Evolutionary conservation across 2,888 invertebrate genomes (phyloP).

Genomic region (Cosmia pyralina): DNA sequence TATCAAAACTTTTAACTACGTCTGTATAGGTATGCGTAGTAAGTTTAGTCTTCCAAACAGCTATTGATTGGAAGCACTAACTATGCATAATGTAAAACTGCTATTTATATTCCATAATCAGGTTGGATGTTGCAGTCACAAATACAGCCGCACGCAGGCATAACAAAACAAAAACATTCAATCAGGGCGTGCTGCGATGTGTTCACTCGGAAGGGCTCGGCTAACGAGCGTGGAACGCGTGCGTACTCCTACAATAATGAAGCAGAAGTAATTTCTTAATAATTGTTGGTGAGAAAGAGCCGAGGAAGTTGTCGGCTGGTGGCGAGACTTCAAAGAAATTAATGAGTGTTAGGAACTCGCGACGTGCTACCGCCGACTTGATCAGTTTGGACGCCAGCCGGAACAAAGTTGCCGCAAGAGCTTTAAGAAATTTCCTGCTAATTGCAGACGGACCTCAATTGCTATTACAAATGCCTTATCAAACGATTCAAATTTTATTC

Average conservation of each 20-base stretch:
- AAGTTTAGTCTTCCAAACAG: neutral
- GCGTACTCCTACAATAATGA: slow-evolving; percentile 80
- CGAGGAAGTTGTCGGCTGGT: slow-evolving; percentile 82
- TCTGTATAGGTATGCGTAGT: neutral
- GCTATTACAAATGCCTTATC: slow-evolving; percentile 75
- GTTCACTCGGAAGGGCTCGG: slow-evolving; percentile 72
- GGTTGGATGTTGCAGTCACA: slow-evolving; percentile 32
- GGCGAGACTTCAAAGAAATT: slow-evolving; percentile 88
- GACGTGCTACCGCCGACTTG: slow-evolving; percentile 85
- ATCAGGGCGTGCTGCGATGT: slow-evolving; percentile 71
- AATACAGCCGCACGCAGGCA: slow-evolving; percentile 44
- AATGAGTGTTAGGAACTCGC: slow-evolving; percentile 89
- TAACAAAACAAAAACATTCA: slow-evolving; percentile 74
- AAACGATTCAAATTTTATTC: slow-evolving; percentile 76
- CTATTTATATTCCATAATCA: slow-evolving; percentile 23
- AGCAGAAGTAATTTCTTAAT: slow-evolving; percentile 86
- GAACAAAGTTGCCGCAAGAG: slow-evolving; percentile 85
- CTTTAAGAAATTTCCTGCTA: slow-evolving; percentile 85
- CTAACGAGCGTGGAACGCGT: slow-evolving; percentile 75
- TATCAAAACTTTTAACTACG: slow-evolving; percentile 42
- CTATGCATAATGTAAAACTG: slow-evolving; percentile 8
- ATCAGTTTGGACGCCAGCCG: slow-evolving; percentile 90
- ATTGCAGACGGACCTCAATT: slow-evolving; percentile 78
- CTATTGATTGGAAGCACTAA: slow-evolving; percentile 9
- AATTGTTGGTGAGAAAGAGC: slow-evolving; percentile 85